Percentiles rank a stretch among this genome's conserved stretches.
Conservation (phyloP, 2,797 vertebrate genomes). For the Lacerta viridis region DNA sequence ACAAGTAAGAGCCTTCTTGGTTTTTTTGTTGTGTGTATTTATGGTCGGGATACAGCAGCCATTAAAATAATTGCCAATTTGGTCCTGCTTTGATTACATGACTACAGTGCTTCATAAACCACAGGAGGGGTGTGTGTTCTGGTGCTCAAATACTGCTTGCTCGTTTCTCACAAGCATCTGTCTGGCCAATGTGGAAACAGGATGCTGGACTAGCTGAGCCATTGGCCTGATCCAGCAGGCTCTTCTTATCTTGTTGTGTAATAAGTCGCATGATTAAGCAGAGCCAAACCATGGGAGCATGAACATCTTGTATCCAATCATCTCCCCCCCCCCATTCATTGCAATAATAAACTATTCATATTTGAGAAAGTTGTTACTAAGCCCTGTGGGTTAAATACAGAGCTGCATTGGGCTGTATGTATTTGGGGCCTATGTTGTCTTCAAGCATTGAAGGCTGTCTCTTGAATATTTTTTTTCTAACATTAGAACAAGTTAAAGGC, state of each 20-base stretch:
- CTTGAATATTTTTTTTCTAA: background rate
- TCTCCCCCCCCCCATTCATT: background rate
- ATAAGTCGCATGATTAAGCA: background rate
- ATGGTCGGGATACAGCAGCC: background rate
- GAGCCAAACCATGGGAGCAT: background rate
- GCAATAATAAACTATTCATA: background rate
- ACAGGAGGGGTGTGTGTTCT: too few relatives aligned
- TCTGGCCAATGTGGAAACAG: too few relatives aligned
- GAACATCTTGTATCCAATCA: background rate
- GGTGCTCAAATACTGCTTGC: too few relatives aligned
- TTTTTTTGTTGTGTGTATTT: background rate
- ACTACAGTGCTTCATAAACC: background rate
- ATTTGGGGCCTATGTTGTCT: background rate
- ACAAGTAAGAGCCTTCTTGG: conserved; percentile 87
- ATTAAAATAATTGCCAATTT: background rate
- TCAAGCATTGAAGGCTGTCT: background rate
- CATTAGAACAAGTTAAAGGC: background rate
- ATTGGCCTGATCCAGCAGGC: too few relatives aligned
- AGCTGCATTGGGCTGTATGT: background rate
- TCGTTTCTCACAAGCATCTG: too few relatives aligned
- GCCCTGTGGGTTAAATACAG: background rate
- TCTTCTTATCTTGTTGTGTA: too few relatives aligned
- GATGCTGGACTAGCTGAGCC: too few relatives aligned
- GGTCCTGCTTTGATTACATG: too few relatives aligned
- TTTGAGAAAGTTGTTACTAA: too few relatives aligned